Percentiles rank a stretch among this genome's conserved stretches.
These are phyloP conservation scores for Epinotia brunnichana DNA, from an alignment of 2,888 invertebrate genomes.

Conservation along the genomic window DNA sequence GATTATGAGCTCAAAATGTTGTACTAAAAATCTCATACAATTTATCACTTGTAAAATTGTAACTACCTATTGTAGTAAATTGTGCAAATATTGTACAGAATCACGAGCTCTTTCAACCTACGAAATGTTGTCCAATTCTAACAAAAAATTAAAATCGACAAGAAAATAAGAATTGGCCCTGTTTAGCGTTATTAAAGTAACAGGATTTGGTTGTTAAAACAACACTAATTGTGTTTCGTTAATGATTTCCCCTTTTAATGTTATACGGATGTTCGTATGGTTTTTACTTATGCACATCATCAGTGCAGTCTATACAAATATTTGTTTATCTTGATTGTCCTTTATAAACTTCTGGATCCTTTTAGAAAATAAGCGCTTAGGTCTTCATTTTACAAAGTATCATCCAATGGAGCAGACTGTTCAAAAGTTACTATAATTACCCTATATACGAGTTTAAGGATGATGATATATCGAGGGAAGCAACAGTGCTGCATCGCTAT, in stretches of 20 bases:
- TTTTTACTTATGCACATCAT: not conserved
- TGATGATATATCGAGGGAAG: not conserved
- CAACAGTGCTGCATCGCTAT: conserved; percentile 21
- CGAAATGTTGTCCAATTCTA: too few species aligned
- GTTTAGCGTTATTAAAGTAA: not conserved
- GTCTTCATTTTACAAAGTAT: not conserved
- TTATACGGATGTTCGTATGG: not conserved
- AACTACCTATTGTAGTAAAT: too few species aligned
- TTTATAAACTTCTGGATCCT: too few species aligned
- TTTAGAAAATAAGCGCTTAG: not conserved
- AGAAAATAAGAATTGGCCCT: too few species aligned
- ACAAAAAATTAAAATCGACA: too few species aligned
- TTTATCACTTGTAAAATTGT: too few species aligned
- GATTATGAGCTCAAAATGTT: too few species aligned
- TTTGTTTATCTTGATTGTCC: not conserved
- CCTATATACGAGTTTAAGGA: not conserved
- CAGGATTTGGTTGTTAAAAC: not conserved
- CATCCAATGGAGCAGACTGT: not conserved
- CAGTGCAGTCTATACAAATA: not conserved
- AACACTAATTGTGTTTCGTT: not conserved
- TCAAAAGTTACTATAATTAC: not conserved
- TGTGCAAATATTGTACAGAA: too few species aligned
- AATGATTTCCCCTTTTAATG: not conserved
- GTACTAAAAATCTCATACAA: too few species aligned
- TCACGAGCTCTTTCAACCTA: too few species aligned